Evolutionary conservation across 23 tunicate species (phyloP).

Genomic region (Styela clava): DNA sequence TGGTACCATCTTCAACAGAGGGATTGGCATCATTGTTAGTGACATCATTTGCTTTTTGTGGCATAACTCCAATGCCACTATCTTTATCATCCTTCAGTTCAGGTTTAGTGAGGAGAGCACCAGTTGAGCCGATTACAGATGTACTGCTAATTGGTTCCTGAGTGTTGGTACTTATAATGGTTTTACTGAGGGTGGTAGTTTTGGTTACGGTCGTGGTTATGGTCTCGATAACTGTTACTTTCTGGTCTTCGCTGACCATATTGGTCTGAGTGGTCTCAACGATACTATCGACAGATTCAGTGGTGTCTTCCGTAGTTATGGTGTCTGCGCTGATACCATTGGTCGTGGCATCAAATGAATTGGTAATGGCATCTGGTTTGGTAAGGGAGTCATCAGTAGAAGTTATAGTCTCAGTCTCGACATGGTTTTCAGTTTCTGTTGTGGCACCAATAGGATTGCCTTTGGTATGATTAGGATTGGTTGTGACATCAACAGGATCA

Average conservation of each 20-base stretch:
- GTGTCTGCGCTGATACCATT: not conserved
- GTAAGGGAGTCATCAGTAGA: not conserved
- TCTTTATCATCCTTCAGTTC: not conserved
- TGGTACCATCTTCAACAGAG: not conserved
- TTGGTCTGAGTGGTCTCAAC: slow-evolving; percentile 18
- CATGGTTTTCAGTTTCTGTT: not conserved
- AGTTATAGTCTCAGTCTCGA: not conserved
- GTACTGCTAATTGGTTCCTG: not conserved
- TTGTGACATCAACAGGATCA: not conserved
- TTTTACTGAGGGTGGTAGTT: not conserved
- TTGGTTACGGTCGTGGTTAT: slow-evolving; percentile 18
- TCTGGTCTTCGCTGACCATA: not conserved
- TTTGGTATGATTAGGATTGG: not conserved
- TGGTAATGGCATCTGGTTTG: not conserved
- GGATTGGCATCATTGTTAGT: not conserved
- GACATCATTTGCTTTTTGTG: not conserved
- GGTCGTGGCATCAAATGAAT: not conserved
- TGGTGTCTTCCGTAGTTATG: not conserved
- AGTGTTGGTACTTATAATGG: not conserved
- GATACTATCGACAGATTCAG: not conserved
- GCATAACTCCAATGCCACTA: not conserved
- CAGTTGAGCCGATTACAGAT: not conserved
- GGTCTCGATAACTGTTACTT: slow-evolving; percentile 3
- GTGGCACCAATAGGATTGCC: not conserved
- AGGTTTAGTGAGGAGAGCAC: not conserved